These are phyloP conservation scores for Venustaconcha ellipsiformis DNA, from an alignment of 1,140 invertebrate species.

Conservation along the genomic window DNA sequence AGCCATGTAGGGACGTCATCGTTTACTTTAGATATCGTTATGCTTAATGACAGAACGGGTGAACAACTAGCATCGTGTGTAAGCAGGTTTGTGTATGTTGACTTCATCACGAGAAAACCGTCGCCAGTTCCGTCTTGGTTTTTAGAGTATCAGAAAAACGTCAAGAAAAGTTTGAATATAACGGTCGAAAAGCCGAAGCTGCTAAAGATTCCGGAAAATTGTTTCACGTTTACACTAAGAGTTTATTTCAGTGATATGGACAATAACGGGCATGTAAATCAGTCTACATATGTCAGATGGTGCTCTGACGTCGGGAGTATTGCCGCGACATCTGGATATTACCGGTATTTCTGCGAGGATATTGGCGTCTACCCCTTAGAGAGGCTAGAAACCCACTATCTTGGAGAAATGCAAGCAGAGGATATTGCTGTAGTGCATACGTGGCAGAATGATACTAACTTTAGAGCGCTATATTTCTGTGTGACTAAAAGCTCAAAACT, in stretches of 20 bases:
- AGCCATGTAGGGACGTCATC: constrained; percentile 18
- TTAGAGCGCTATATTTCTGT: constrained; percentile 12
- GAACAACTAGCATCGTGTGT: constrained; percentile 2
- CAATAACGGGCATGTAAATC: constrained; percentile 28
- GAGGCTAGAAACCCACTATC: constrained; percentile 11
- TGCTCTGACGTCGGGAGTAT: constrained; percentile 23
- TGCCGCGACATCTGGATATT: constrained; percentile 19
- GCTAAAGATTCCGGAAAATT: constrained; percentile 16
- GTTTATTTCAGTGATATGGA: constrained; percentile 23
- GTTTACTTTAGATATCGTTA: constrained; percentile 8
- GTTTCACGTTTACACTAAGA: constrained; percentile 4
- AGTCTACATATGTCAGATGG: constrained; percentile 27
- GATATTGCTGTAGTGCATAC: constrained; percentile 15
- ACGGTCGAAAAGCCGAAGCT: background rate
- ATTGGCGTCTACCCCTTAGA: constrained; percentile 15
- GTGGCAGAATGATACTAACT: constrained; percentile 9
- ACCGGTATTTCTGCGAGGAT: constrained; percentile 15
- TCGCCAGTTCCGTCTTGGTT: constrained; percentile 20
- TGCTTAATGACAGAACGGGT: background rate
- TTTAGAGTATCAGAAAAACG: background rate
- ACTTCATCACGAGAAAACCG: constrained; percentile 18
- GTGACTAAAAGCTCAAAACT: constrained; percentile 10
- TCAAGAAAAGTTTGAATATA: background rate
- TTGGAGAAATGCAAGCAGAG: constrained; percentile 18
- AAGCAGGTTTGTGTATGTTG: constrained; percentile 25